These are phyloP conservation scores for Pseudocheirus occidentalis DNA, from an alignment of 2,797 vertebrate genomes.

Conservation along the genomic window DNA sequence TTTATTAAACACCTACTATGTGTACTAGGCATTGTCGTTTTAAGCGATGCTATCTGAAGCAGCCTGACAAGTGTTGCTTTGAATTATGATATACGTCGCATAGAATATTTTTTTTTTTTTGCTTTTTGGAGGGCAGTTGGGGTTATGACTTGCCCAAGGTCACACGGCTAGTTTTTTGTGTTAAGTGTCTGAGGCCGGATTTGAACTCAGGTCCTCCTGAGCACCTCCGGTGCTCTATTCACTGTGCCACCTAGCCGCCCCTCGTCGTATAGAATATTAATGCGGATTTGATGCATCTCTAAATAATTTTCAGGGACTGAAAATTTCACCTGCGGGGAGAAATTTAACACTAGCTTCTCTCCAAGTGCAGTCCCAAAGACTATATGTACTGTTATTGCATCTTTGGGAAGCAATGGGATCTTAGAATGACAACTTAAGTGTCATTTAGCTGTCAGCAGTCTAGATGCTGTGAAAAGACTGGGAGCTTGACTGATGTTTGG, in stretches of 20 bases:
- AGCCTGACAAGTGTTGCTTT: neutral
- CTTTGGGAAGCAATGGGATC: neutral
- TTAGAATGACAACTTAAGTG: neutral
- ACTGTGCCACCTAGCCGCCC: no score
- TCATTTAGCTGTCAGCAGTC: neutral
- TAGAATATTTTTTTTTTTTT: no score
- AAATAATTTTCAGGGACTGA: neutral
- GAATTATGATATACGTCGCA: neutral
- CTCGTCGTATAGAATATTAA: neutral
- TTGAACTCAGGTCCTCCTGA: no score
- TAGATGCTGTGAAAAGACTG: neutral
- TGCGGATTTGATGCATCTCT: neutral
- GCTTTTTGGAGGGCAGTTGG: no score
- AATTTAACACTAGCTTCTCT: neutral
- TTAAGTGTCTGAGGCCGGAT: no score
- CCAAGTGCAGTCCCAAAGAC: neutral
- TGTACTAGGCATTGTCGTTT: neutral
- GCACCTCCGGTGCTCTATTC: no score
- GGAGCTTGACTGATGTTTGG: neutral
- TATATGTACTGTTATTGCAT: neutral
- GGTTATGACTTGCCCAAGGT: no score
- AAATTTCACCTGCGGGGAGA: neutral
- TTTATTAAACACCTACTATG: neutral
- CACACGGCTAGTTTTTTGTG: no score
- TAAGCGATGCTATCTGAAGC: neutral